Percentiles rank a stretch among this genome's conserved stretches.
Conservation (phyloP, 2,888 invertebrate genomes). For the Sthenelais limicola region DNA sequence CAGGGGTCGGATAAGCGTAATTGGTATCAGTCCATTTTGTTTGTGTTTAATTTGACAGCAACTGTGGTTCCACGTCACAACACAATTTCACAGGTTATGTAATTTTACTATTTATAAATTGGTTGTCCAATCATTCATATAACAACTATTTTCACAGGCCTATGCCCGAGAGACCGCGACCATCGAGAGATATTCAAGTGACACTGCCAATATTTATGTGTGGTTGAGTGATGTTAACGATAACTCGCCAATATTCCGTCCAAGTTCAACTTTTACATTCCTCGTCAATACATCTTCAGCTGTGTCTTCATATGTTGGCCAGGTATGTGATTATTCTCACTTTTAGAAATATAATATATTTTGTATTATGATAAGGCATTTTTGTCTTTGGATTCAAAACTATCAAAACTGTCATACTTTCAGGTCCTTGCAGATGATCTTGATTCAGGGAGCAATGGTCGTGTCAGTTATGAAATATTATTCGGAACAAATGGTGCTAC, state of each 20-base stretch:
- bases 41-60: no score
- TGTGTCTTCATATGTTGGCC: conserved; percentile 36
- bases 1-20: no score
- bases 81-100: no score
- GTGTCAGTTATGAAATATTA: conserved; percentile 36
- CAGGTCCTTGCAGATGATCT: conserved; percentile 38
- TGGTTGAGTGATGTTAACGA: conserved; percentile 45
- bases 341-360: background rate
- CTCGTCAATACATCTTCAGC: conserved; percentile 37
- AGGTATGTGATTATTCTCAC: conserved; percentile 29
- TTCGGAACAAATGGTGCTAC: conserved; percentile 42
- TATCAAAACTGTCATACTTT: background rate
- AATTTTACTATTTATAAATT: no score
- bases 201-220: conserved; percentile 41
- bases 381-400: background rate
- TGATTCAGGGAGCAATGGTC: conserved; percentile 43
- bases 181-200: conserved; percentile 40
- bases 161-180: conserved; percentile 46
- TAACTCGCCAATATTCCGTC: conserved; percentile 43
- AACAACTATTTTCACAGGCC: conserved; percentile 41
- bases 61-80: no score
- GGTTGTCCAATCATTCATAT: background rate
- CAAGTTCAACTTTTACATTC: conserved; percentile 33
- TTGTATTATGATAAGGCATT: background rate
- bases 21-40: no score